Evolutionary conservation across 2,113 vertebrate genomes (phyloP).

Genomic region (Ovibos moschatus): DNA sequence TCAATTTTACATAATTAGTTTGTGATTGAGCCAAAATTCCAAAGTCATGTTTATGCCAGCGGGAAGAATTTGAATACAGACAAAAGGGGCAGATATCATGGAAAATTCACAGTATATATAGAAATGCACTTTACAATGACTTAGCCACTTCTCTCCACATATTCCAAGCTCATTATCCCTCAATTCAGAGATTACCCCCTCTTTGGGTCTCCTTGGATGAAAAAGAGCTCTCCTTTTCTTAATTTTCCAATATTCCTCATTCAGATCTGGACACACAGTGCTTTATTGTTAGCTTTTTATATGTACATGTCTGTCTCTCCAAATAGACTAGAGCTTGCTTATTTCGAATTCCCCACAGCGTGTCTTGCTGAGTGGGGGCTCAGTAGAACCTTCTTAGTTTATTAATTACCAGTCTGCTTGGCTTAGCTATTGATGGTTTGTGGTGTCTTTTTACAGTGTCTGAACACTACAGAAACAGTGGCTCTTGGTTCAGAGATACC

Average conservation of each 20-base stretch:
- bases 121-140: background rate
- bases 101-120: background rate
- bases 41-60: background rate
- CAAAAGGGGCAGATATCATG: background rate
- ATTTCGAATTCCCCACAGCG: background rate
- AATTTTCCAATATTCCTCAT: background rate
- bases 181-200: background rate
- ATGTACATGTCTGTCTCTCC: background rate
- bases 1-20: background rate
- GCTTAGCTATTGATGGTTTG: background rate
- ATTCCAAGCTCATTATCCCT: background rate
- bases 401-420: background rate
- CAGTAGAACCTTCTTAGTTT: background rate
- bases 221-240: background rate
- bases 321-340: background rate
- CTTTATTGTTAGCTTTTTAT: background rate
- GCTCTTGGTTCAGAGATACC: background rate
- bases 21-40: background rate
- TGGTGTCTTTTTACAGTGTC: background rate
- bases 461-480: background rate
- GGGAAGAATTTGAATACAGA: background rate
- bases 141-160: background rate
- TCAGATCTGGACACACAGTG: background rate
- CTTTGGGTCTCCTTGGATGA: background rate
- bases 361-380: background rate